These are phyloP conservation scores for Istiophorus platypterus DNA, from an alignment of 2,113 vertebrate species.

Conservation along the genomic window DNA sequence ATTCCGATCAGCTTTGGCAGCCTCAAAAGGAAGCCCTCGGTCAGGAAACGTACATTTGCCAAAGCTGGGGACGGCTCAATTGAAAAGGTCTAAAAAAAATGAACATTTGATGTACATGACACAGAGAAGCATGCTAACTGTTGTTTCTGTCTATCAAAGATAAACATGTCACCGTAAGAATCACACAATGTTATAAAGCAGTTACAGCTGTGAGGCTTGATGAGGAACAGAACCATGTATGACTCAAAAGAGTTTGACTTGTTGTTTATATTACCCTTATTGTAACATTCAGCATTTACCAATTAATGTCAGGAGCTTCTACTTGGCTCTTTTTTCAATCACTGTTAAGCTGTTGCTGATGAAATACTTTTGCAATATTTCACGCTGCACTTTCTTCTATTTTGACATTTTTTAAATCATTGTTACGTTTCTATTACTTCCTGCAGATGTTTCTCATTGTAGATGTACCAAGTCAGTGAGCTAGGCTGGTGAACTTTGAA, in stretches of 20 bases:
- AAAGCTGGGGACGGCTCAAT: background rate
- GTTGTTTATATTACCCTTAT: no score
- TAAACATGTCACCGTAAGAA: conserved; percentile 2
- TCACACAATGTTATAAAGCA: background rate
- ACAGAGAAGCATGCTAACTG: background rate
- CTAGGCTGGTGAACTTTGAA: no score
- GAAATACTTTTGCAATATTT: background rate
- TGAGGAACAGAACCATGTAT: conserved; percentile 2
- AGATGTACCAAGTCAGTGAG: background rate
- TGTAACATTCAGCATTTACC: no score
- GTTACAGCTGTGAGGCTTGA: background rate
- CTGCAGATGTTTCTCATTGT: background rate
- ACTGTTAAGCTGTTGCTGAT: background rate
- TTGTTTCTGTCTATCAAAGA: conserved; percentile 3
- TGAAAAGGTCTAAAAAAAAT: background rate
- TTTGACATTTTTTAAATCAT: no score
- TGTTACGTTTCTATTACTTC: no score
- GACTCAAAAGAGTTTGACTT: background rate
- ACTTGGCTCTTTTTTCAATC: no score
- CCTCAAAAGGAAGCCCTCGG: background rate
- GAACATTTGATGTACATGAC: background rate
- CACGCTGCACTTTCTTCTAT: no score
- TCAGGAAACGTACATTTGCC: background rate
- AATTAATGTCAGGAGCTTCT: no score
- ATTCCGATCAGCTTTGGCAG: background rate